Base-by-base conservation (phyloP, 2,113 vertebrate genomes). In the Leucopsar rothschildi region DNA sequence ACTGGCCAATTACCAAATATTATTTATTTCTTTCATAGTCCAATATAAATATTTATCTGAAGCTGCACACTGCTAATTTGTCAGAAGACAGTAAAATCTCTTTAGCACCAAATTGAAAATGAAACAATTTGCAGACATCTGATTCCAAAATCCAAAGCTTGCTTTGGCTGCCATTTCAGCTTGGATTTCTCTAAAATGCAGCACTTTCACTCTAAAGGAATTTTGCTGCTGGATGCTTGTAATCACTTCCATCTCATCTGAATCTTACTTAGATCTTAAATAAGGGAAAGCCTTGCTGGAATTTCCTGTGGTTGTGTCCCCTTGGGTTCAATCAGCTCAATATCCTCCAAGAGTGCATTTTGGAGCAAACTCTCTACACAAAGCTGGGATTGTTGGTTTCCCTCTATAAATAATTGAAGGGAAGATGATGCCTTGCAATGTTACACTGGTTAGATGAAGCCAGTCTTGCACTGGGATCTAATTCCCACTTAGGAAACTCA, bases 241-340 rank as follows among this genome's bases (percentile, higher is more conserved):
- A 70, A 45, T 81, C 47, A 19, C 15, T 90, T 73, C 29, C 8
- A 5, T 61, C 35, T 84, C 20, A n/a, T 33, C 69, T 55, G 47
- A 73, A 57, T 81, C 55, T 17, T n/a, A 6, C 4, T 21, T 56
- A 6, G 23, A 29, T 4, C 11, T 61, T 69, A 52, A 83, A 24
- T 44, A 35, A 35, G 11, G 15, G 27, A 56, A 59, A 64, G 8
- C 5, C 13, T 68, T 71, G 17, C 24, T 47, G 45, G 35, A n/a
- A 7, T 88, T 82, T 70, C n/a, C 7, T 35, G 3, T 9, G 20
- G 2, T 8, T 79, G 19, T 50, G 13, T 49, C 27, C 18, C 44
- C 40, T 39, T 47, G 66, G 52, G 23, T 21, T 72, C 53, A 20
- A 0, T 40, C 47, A 50, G n/a, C 40, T 65, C 8, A 9, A 0